Base-by-base conservation (phyloP, 2,113 vertebrate genomes). In the Brachirus orientalis region DNA sequence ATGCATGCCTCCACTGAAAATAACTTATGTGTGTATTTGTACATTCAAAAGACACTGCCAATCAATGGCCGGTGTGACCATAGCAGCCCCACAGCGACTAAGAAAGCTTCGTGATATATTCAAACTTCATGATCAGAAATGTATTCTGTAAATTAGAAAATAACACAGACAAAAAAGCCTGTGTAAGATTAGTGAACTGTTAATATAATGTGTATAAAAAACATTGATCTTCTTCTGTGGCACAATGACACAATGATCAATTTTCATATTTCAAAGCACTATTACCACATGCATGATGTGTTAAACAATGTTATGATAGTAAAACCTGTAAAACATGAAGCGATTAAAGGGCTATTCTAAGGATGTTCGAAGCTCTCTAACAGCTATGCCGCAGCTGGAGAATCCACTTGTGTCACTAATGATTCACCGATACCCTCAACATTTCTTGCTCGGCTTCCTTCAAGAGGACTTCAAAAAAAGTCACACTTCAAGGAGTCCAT, bases 391-490 rank as follows among this genome's bases (percentile, higher is more conserved):
- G 52, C 44, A 81, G 62, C 60, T 86, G 74, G 43, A 74, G 86
- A 86, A 73, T 73, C 66, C 63, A 72, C 69, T 80, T 62, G 61
- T 82, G 72, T 75, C 71, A 28, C 80, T 63, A 66, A 68, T 80
- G 80, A 72, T 59, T 71, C 48, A 36, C 51, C 63, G 87, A 88
- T 88, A 90, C 86, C 83, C 58, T 59, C 73, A 75, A 73, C 75
- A 69, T 90, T 92, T 88, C 52, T 14, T 85, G 85, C 85, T 80
- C 69, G 59, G 82, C 83, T 90, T 82, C 82, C 79, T 84, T 78
- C 76, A 79, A 83, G 76, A 77, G 60, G 78, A 88, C 89, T 86
- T 90, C 10, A 66, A 61, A 72, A 63, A 70, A 61, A 84, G 77
- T 68, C 83, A 76, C 83, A 87, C 85, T 85, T 90, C 76, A 90